Percentiles rank a stretch among this genome's conserved stretches.
phyloP scores from a whole-genome alignment of 2,888 invertebrate species.

The Glyphotaelius pellucidus region DNA sequence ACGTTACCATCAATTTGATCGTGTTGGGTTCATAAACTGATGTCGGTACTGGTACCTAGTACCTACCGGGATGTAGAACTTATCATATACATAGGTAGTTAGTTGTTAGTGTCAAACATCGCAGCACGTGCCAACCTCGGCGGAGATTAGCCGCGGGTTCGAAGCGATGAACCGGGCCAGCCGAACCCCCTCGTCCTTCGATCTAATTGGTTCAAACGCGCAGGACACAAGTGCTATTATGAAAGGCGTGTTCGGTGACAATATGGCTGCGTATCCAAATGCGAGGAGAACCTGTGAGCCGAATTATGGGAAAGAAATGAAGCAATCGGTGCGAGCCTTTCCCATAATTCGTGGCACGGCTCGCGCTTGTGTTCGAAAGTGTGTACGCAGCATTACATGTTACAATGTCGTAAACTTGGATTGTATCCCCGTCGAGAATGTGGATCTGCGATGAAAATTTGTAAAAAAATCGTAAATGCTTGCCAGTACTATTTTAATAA shows the following conservation, averaged over 20 bases:
- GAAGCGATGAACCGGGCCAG: background rate
- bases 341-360: too few species aligned
- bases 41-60: background rate
- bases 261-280: background rate
- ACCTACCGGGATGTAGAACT: background rate
- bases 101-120: background rate
- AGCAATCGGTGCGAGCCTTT: too few species aligned
- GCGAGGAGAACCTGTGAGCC: too few species aligned
- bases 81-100: background rate
- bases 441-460: background rate
- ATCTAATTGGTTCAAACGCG: background rate
- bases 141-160: background rate
- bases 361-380: too few species aligned
- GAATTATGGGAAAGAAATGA: too few species aligned
- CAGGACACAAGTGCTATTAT: constrained; percentile 10
- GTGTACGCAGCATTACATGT: background rate
- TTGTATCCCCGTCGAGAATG: background rate
- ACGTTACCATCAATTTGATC: background rate
- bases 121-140: background rate
- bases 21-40: background rate
- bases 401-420: background rate
- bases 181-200: background rate
- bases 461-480: background rate
- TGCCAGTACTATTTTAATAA: background rate
- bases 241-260: constrained; percentile 30